Evolutionary conservation across 2,113 vertebrate genomes (phyloP).

Genomic region (Xiphias gladius): DNA sequence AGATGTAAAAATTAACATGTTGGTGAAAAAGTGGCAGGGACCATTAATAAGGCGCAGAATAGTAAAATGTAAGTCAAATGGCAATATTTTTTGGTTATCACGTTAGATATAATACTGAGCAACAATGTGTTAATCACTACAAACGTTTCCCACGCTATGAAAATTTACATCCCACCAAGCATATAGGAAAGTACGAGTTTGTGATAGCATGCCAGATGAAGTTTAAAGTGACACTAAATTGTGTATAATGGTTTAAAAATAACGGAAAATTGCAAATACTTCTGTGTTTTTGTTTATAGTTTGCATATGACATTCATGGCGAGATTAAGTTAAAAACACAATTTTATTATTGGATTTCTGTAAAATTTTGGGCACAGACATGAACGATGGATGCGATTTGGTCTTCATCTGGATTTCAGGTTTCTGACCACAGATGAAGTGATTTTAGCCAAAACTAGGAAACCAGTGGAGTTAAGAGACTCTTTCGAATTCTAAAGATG

Average conservation of each 20-base stretch:
- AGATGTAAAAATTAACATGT: conserved; percentile 12
- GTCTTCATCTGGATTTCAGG: neutral
- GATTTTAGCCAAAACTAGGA: neutral
- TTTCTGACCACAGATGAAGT: neutral
- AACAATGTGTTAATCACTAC: neutral
- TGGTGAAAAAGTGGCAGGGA: neutral
- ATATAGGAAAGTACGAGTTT: neutral
- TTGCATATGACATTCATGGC: too few relatives aligned
- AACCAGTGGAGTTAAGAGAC: conserved; percentile 8
- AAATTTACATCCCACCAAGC: too few relatives aligned
- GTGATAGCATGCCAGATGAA: neutral
- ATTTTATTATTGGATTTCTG: neutral
- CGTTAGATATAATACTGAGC: conserved; percentile 7
- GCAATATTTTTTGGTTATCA: neutral
- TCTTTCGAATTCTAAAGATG: neutral
- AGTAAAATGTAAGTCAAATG: neutral
- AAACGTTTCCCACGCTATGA: too few relatives aligned
- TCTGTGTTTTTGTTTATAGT: neutral
- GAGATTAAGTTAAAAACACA: neutral
- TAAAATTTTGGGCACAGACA: neutral
- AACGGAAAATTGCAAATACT: neutral
- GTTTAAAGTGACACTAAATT: neutral
- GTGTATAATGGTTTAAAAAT: neutral
- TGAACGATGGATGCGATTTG: fast-evolving
- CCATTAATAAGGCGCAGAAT: neutral